Base-by-base conservation (phyloP, 2,797 vertebrate genomes). In the Gymnopithys bicolor region DNA sequence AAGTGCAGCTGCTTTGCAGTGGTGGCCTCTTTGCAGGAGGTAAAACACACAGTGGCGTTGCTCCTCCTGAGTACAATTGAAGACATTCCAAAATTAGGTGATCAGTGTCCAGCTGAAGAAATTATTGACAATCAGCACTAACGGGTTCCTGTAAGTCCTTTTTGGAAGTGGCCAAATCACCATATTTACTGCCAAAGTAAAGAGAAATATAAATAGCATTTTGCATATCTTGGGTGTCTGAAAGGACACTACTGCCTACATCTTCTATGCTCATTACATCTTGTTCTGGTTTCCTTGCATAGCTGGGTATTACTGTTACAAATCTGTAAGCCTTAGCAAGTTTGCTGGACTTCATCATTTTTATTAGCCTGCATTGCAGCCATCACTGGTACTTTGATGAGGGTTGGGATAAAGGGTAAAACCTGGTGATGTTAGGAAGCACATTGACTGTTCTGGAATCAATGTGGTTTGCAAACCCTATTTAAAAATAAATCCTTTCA, bases 401-500 rank as follows among this genome's bases (percentile, higher is more conserved):
- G 46, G 7, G 13, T 46, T 69, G 13, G 53, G 51, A 90, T n/a
- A 53, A 86, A 78, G 59, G 49, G 41, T 41, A 41, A 41, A 41
- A 41, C 41, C 7, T 53, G 46, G 35, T 80, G 67, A 73, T 35
- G 51, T n/a, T 75, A 46, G 43, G 62, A 81, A 53, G 64, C 32
- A 71, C 22, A 11, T 60, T 78, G 33, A 64, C 48, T 1, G 0
- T 55, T 82, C 48, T 51, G 33, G 22, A 79, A 79, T 46, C 77
- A 84, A 55, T 6, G 46, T 68, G 35, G 49, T 89, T 90, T 66
- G 53, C 51, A 93, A 91, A 63, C 62, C 37, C 45, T 62, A 11
- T 41, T 88, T 85, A n/a, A 75, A 91, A 93, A 90, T 16, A 84
- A 94, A 85, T 46, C 43, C 14, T 84, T 88, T 69, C 80, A 94